These are phyloP conservation scores for Wiebesia pumilae DNA, from an alignment of 1,140 invertebrate genomes.

Conservation along the genomic window DNA sequence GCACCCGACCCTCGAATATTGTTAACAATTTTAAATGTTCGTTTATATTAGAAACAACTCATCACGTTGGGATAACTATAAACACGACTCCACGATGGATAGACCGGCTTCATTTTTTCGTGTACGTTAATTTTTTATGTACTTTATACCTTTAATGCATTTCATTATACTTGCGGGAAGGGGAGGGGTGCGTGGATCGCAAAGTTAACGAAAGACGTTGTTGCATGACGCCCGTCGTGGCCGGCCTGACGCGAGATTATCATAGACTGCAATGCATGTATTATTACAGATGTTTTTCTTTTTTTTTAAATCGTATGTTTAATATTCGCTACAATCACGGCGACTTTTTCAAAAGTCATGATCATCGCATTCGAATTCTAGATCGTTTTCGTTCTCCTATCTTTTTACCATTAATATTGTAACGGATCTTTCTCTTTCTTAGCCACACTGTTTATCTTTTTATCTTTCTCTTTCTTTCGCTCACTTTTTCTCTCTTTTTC, in stretches of 20 bases:
- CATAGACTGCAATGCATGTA: too few relatives aligned
- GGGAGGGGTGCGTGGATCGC: too few relatives aligned
- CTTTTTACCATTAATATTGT: constrained; percentile 18
- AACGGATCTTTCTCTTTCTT: constrained; percentile 39
- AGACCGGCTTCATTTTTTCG: background rate
- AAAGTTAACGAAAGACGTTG: too few relatives aligned
- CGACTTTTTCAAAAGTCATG: background rate
- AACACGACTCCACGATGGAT: background rate
- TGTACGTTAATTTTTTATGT: background rate
- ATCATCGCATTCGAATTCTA: background rate
- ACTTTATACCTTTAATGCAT: background rate
- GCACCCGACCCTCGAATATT: constrained; percentile 54
- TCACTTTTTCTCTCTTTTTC: constrained; percentile 18
- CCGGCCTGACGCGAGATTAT: too few relatives aligned
- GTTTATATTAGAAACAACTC: constrained; percentile 67
- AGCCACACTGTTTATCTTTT: constrained; percentile 31
- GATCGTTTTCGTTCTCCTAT: background rate
- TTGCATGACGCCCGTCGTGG: too few relatives aligned
- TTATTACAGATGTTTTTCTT: too few relatives aligned
- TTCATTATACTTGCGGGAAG: too few relatives aligned
- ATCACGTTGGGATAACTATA: constrained; percentile 53
- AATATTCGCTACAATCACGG: background rate
- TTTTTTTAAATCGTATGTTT: background rate
- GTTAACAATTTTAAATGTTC: constrained; percentile 65
- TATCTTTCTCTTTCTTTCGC: background rate